Evolutionary conservation across 2,113 vertebrate species (phyloP).

Genomic region (Gobio gobio): DNA sequence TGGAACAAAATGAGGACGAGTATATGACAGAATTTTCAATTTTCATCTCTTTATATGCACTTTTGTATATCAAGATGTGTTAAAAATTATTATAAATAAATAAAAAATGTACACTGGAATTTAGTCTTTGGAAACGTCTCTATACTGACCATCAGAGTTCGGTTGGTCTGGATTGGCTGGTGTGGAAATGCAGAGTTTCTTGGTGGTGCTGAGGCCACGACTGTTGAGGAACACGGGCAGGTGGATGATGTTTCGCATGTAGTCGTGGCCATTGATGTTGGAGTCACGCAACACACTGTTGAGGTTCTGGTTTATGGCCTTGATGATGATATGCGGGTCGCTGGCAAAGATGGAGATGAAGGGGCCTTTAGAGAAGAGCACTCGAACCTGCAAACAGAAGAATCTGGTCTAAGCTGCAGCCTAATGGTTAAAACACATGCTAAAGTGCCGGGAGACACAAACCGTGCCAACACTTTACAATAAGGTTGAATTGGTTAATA

Average conservation of each 20-base stretch:
- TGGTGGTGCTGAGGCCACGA: slow-evolving; percentile 87
- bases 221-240: slow-evolving; percentile 98
- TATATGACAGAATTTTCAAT: not conserved
- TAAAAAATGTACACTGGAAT: not conserved
- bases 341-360: slow-evolving; percentile 99
- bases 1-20: not conserved
- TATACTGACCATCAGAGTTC: slow-evolving; percentile 71
- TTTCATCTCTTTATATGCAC: not conserved
- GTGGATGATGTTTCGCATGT: slow-evolving; percentile 98
- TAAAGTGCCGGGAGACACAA: too few relatives aligned
- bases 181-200: slow-evolving; percentile 81
- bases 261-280: slow-evolving; percentile 98
- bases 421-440: not conserved
- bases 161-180: slow-evolving; percentile 84
- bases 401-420: not conserved
- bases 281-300: slow-evolving; percentile 96
- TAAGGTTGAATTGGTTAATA: too few relatives aligned
- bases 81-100: not conserved
- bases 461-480: too few relatives aligned
- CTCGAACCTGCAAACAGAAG: slow-evolving; percentile 82
- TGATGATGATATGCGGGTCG: slow-evolving; percentile 98
- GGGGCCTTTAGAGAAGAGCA: slow-evolving; percentile 96
- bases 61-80: not conserved
- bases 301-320: slow-evolving; percentile 99
- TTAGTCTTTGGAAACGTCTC: too few relatives aligned